Conservation (phyloP, 2,888 invertebrate genomes). For the Cephus pulcher region DNA sequence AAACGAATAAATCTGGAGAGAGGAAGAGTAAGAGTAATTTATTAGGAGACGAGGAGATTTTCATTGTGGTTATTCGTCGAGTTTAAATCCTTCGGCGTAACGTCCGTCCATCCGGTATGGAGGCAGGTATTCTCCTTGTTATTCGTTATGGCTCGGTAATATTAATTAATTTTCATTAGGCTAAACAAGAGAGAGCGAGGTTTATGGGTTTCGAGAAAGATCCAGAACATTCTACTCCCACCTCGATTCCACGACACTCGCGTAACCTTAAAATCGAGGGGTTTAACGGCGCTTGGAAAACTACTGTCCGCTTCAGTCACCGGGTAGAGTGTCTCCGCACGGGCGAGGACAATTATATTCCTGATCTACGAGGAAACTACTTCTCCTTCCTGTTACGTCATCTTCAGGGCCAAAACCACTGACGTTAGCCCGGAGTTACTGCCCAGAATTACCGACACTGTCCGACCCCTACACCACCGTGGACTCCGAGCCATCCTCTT, state of each 20-base stretch:
- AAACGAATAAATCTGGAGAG: neutral
- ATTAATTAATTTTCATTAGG: conserved; percentile 27
- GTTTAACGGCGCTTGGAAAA: neutral
- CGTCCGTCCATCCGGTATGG: neutral
- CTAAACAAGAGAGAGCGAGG: conserved; percentile 12
- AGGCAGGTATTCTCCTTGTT: neutral
- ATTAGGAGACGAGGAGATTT: neutral
- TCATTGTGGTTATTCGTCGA: neutral
- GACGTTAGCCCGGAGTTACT: conserved; percentile 29
- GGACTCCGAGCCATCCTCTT: neutral
- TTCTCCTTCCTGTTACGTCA: conserved; percentile 29
- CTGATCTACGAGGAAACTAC: conserved; percentile 15
- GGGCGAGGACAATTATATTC: no score
- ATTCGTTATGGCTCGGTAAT: conserved; percentile 15
- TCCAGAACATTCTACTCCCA: neutral
- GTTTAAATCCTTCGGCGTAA: neutral
- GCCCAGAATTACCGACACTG: conserved; percentile 26
- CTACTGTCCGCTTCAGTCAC: neutral
- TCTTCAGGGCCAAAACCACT: conserved; percentile 28
- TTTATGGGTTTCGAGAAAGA: neutral
- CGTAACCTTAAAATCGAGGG: conserved; percentile 18
- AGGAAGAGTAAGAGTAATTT: no score
- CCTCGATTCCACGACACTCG: conserved; percentile 9
- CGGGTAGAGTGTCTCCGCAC: no score
- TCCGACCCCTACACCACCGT: conserved; percentile 7